Evolutionary conservation across 2,888 invertebrate species (phyloP).

Genomic region (Habrosyne pyritoides): DNA sequence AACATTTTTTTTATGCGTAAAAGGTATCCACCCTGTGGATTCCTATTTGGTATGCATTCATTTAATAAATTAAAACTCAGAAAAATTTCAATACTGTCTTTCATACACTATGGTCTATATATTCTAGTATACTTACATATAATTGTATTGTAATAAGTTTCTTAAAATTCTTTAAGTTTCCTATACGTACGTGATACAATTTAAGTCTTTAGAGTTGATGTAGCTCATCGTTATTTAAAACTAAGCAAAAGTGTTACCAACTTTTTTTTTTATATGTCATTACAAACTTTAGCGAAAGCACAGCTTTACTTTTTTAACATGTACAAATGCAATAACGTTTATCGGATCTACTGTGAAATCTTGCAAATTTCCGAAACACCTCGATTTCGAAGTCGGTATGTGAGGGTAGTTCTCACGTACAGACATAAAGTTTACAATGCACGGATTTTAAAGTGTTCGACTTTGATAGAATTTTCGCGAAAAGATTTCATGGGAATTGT

Average conservation of each 20-base stretch:
- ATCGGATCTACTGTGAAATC: constrained; percentile 17
- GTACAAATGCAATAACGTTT: constrained; percentile 11
- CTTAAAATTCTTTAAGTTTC: neutral
- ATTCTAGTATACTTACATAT: no score
- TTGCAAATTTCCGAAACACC: constrained; percentile 41
- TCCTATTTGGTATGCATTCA: no score
- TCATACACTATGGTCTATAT: no score
- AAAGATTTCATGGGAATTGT: neutral
- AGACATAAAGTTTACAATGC: constrained; percentile 5
- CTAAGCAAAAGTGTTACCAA: no score
- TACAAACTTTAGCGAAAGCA: constrained; percentile 8
- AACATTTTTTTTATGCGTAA: no score
- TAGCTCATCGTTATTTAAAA: no score
- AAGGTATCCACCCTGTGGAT: no score
- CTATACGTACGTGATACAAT: no score
- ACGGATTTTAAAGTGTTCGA: constrained; percentile 4
- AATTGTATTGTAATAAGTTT: neutral
- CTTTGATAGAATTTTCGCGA: constrained; percentile 8
- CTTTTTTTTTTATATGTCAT: constrained; percentile 7
- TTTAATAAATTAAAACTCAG: no score
- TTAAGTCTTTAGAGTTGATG: no score
- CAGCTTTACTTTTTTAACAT: constrained; percentile 13
- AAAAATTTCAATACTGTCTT: no score
- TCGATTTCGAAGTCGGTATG: constrained; percentile 9
- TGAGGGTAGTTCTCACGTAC: constrained; percentile 6